Base-by-base conservation (phyloP, 2,888 invertebrate species). In the Vesta saturnalis region DNA sequence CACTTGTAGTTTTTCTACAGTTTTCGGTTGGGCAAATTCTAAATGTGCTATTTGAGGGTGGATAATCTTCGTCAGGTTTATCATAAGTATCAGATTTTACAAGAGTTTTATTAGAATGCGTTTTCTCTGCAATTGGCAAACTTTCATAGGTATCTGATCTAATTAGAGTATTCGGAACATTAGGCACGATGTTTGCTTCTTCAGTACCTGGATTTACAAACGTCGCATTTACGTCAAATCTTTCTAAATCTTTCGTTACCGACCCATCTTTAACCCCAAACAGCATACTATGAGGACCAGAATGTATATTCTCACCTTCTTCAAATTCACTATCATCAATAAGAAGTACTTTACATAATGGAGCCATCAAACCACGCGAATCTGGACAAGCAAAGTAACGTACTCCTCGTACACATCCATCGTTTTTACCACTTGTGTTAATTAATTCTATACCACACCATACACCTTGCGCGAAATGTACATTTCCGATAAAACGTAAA, bases 381-480 rank as follows among this genome's bases (percentile, higher is more conserved):
- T 85, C 85, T 18, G 84, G 81, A 79, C 91, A 91, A 10, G 82
- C 82, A 81, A 91, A 91, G 80, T 91, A 91, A 14, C 87, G 85
- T 49, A 87, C 84, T 10, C 89, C 90, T 68, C 86, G 84, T 10
- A 90, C 87, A 47, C 84, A 81, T 49, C 91, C 91, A 83, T 91
- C 89, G 82, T 91, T 87, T 76, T 88, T 88, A 16, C 90, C 90
- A 67, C 85, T 85, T 3, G 86, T 82, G 52, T 85, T 84, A 63
- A 85, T 83, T 61, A 91, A 81, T 80, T 90, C 90, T 54, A 91
- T 84, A 6, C 91, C 91, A 80, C 90, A 90, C 89, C 89, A 91
- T 16, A 85, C 82, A 39, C 88, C 88, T 52, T 87, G 84, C 55
- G 87, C 85, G 71, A 85, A 85, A 65, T 83, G 81, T 5, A 88